A percentile compares a stretch with the other conserved stretches of the same genome.
phyloP scores from a whole-genome alignment of 2,888 invertebrate species.

The Caenorhabditis uteleia region DNA sequence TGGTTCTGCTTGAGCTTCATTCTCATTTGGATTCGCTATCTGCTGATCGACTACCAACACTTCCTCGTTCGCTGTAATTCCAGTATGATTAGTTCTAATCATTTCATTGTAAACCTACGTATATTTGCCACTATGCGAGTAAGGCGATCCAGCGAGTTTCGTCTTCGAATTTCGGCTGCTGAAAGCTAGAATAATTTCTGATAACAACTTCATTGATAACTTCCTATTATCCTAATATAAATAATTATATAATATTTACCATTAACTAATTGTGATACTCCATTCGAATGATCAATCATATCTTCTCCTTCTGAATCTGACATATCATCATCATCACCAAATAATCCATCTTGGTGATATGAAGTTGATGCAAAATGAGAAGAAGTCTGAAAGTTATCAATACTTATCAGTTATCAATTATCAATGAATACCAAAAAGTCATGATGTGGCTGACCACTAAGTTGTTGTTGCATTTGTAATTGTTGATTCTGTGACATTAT shows the following conservation, averaged over 20 bases:
- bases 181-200: too few relatives aligned
- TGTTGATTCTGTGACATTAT: slow-evolving; percentile 62
- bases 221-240: too few relatives aligned
- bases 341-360: slow-evolving; percentile 17
- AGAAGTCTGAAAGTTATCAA: slow-evolving; percentile 23
- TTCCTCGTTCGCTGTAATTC: too few relatives aligned
- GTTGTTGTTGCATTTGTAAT: slow-evolving; percentile 22
- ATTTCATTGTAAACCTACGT: slow-evolving; percentile 42
- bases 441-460: slow-evolving; percentile 17
- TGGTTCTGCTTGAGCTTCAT: too few relatives aligned
- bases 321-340: slow-evolving; percentile 33
- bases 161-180: slow-evolving; percentile 38
- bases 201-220: too few relatives aligned
- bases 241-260: too few relatives aligned
- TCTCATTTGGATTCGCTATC: too few relatives aligned
- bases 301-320: slow-evolving; percentile 25
- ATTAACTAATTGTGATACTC: too few relatives aligned
- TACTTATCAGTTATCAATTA: background rate
- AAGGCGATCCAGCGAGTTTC: slow-evolving; percentile 50
- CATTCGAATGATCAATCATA: slow-evolving; percentile 7
- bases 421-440: slow-evolving; percentile 51
- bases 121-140: slow-evolving; percentile 52
- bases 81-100: too few relatives aligned
- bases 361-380: slow-evolving; percentile 30
- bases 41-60: too few relatives aligned